Percentiles rank a stretch among this genome's conserved stretches.
Evolutionary conservation across 2,888 invertebrate genomes (phyloP).

Genomic region (Temnothorax ravouxi): DNA sequence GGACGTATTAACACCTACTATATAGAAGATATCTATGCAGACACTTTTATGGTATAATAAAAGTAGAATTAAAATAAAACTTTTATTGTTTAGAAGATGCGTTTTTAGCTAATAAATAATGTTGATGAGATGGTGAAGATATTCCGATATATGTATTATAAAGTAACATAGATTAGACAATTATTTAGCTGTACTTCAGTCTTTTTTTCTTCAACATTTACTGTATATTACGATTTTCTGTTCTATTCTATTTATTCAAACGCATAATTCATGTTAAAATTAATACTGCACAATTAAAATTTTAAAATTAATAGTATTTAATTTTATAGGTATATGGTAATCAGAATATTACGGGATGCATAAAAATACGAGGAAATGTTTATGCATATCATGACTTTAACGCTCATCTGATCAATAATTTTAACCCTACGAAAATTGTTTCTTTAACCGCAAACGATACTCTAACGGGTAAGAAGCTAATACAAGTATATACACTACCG

Average conservation of each 20-base stretch:
- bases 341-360: slow-evolving; percentile 77
- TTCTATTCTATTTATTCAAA: not conserved
- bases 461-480: slow-evolving; percentile 71
- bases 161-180: slow-evolving; percentile 19
- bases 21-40: slow-evolving; percentile 86
- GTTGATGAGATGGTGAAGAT: not conserved
- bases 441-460: slow-evolving; percentile 67
- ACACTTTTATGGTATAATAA: slow-evolving; percentile 87
- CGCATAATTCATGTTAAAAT: slow-evolving; percentile 2
- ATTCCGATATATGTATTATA: not conserved
- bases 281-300: not conserved
- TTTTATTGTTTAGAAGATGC: not conserved
- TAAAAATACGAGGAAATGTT: slow-evolving; percentile 74
- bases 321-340: slow-evolving; percentile 70
- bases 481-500: not conserved
- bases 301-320: not conserved
- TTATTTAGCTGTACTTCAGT: not conserved
- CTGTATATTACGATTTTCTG: not conserved
- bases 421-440: slow-evolving; percentile 70
- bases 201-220: not conserved
- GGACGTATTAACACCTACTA: slow-evolving; percentile 86
- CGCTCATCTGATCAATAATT: slow-evolving; percentile 72
- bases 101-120: not conserved
- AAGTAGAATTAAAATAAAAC: not conserved
- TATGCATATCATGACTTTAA: slow-evolving; percentile 72